Evolutionary conservation across 2,888 invertebrate genomes (phyloP).

Genomic region (Mantis religiosa): DNA sequence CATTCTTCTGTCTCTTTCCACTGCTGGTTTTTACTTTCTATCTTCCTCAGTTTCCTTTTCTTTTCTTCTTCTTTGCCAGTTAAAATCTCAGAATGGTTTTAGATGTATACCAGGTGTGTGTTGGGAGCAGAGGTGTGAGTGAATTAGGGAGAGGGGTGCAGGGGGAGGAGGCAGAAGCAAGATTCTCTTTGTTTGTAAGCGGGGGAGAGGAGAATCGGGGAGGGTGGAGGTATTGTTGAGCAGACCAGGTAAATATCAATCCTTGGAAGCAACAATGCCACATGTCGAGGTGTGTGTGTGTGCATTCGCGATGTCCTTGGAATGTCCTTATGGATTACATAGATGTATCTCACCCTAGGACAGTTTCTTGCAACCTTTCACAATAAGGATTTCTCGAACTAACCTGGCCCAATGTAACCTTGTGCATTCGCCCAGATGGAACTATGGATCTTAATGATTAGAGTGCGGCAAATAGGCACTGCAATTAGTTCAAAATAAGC

Average conservation of each 20-base stretch:
- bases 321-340: not conserved
- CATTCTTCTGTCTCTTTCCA: not conserved
- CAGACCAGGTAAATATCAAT: slow-evolving; percentile 15
- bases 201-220: not conserved
- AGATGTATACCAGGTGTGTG: slow-evolving; percentile 22
- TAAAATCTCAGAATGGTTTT: slow-evolving; percentile 7
- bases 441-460: too few species aligned
- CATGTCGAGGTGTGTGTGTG: not conserved
- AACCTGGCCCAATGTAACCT: not conserved
- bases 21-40: not conserved
- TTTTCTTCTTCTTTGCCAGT: slow-evolving; percentile 1
- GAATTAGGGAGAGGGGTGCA: not conserved
- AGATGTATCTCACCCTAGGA: not conserved
- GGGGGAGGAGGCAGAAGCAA: not conserved
- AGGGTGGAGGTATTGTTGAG: slow-evolving; percentile 9
- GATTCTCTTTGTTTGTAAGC: not conserved
- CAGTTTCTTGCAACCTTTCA: not conserved
- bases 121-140: slow-evolving; percentile 13
- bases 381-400: not conserved
- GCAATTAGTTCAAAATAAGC: too few species aligned
- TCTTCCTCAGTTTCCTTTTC: slow-evolving; percentile 9
- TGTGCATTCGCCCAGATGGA: not conserved
- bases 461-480: too few species aligned
- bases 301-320: not conserved
- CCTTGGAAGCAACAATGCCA: slow-evolving; percentile 9